A percentile compares a stretch with the other conserved stretches of the same genome.
These are phyloP conservation scores for Cerastis leucographa DNA, from an alignment of 2,888 invertebrate species.

Conservation along the genomic window DNA sequence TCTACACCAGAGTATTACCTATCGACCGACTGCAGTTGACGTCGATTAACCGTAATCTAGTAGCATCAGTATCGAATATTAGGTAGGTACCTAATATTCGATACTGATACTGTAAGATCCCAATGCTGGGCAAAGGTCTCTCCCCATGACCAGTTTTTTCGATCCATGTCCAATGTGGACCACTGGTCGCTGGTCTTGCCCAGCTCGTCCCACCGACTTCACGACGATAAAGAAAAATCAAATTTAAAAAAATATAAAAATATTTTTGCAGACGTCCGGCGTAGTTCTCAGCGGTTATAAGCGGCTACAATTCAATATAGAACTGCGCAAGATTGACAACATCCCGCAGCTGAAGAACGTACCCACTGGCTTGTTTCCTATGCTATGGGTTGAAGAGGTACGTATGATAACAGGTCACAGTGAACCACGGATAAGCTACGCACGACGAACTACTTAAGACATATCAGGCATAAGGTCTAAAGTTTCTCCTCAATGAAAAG, in stretches of 20 bases:
- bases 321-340: constrained; percentile 82
- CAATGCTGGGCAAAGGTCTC: no score
- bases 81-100: neutral
- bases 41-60: neutral
- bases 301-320: constrained; percentile 90
- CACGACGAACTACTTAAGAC: neutral
- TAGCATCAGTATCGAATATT: no score
- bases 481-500: neutral
- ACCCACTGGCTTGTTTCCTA: constrained; percentile 90
- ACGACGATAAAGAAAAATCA: neutral
- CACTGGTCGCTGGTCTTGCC: no score
- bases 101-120: neutral
- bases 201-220: no score
- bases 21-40: neutral
- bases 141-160: no score
- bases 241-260: no score
- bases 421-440: neutral
- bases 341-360: constrained; percentile 88
- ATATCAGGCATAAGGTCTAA: neutral
- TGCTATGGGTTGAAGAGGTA: constrained; percentile 92
- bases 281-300: constrained; percentile 88
- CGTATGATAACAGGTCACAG: neutral
- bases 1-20: neutral
- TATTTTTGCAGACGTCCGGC: constrained; percentile 86
- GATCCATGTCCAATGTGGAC: no score